Evolutionary conservation across 2,888 invertebrate species (phyloP).

Genomic region (Helleia helle): DNA sequence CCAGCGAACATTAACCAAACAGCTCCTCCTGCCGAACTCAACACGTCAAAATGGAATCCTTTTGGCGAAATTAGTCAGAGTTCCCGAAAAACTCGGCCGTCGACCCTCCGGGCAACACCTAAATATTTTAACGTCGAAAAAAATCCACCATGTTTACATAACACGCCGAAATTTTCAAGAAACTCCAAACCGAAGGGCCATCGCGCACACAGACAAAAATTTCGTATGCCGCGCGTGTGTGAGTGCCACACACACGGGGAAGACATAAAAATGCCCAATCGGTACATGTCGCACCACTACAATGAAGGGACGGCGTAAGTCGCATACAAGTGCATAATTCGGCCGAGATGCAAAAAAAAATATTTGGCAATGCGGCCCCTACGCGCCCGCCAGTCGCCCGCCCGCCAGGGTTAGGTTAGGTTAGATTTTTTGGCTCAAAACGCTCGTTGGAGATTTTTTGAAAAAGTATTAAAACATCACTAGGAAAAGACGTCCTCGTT

Average conservation of each 20-base stretch:
- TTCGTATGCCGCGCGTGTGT: slow-evolving; percentile 50
- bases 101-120: slow-evolving; percentile 61
- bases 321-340: slow-evolving; percentile 75
- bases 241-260: slow-evolving; percentile 56
- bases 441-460: slow-evolving; percentile 66
- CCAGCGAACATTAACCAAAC: slow-evolving; percentile 34
- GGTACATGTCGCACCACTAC: slow-evolving; percentile 71
- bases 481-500: slow-evolving; percentile 53
- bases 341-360: slow-evolving; percentile 75
- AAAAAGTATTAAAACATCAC: slow-evolving; percentile 53
- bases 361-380: slow-evolving; percentile 75
- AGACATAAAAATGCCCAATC: slow-evolving; percentile 65
- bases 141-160: slow-evolving; percentile 64
- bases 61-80: slow-evolving; percentile 65
- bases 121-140: slow-evolving; percentile 63
- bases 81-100: slow-evolving; percentile 65
- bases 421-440: slow-evolving; percentile 74
- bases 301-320: slow-evolving; percentile 72
- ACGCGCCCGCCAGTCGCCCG: slow-evolving; percentile 72
- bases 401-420: slow-evolving; percentile 73
- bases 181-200: slow-evolving; percentile 54
- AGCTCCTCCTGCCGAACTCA: slow-evolving; percentile 38
- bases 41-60: slow-evolving; percentile 41
- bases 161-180: slow-evolving; percentile 64
- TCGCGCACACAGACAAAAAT: slow-evolving; percentile 53